Evolutionary conservation across 2,113 vertebrate species (phyloP), one percentile per base, ranked within the genome.

Genomic region (Neolamprologus toae): DNA sequence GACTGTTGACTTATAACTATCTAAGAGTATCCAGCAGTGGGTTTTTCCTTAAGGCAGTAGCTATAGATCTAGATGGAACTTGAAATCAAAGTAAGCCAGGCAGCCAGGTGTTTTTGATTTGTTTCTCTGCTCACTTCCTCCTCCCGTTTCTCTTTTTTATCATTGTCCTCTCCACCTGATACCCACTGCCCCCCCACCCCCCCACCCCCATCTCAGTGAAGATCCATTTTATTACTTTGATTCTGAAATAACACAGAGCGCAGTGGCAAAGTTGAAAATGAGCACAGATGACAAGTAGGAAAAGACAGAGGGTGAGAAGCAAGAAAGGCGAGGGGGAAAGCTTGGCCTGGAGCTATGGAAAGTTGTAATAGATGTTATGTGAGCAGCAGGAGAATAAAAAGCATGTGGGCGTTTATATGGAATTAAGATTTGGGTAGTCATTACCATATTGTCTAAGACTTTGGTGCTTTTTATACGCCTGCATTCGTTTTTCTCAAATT

Each of bases 301-400:
- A 63, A 81, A 83, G 76, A 83, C 14, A 57, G 59, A 87, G 76
- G 45, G 82, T 55, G 80, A 78, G 82, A 71, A 85, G 71, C 89
- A 81, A 90, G 57, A 85, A 89, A 88, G 81, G 61, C 16, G 73
- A 88, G 82, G 80, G 89, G 90, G 87, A 87, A 83, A 84, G 82
- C 86, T 89, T 91, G 88, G 88, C 92, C 92, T 66, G 8, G 23
- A 92, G 95, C 94, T 91, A 90, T 92, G 82, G 89, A 91, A 94
- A 93, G 91, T 95, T 83, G 86, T 91, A 95, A 95, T 91, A 82
- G 90, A 93, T 92, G 88, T 89, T 93, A 61, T 90, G 86, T 78
- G 91, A 90, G 92, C 90, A 91, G 92, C 57, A 80, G 90, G 82
- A 89, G 88, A 87, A 92, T 89, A 90, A 92, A 92, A 92, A 85